Conservation (phyloP, 2,888 invertebrate genomes). For the Frankliniella fusca region DNA sequence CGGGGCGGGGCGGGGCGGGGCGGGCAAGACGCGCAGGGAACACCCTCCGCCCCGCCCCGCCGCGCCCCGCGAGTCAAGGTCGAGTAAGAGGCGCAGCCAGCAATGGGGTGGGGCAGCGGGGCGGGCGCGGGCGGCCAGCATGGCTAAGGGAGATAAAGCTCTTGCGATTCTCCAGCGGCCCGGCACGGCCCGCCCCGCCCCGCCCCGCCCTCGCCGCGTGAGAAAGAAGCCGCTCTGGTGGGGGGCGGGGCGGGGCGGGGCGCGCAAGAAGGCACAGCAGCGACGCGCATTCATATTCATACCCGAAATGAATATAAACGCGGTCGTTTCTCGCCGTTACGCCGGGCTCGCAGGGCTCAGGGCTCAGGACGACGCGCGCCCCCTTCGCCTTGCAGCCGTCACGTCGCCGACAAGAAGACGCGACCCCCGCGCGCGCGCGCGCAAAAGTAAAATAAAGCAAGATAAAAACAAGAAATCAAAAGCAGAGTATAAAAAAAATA, state of each 20-base stretch:
- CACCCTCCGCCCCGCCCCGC: no score
- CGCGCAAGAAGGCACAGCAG: background rate
- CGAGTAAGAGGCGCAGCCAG: background rate
- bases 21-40: no score
- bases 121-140: no score
- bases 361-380: no score
- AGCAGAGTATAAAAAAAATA: background rate
- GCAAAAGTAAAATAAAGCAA: no score
- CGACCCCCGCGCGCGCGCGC: no score
- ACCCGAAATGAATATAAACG: slow-evolving; percentile 9
- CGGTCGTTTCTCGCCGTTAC: background rate
- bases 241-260: background rate
- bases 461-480: no score
- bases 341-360: background rate
- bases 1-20: no score
- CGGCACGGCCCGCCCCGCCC: background rate
- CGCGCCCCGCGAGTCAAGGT: background rate
- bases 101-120: no score
- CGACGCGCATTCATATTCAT: slow-evolving; percentile 3
- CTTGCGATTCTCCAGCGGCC: no score
- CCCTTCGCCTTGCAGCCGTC: background rate
- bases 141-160: no score
- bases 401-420: background rate
- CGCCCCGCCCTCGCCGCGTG: background rate
- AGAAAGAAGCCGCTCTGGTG: background rate